Evolutionary conservation across 2,113 vertebrate genomes (phyloP).

Genomic region (Hydrochoerus hydrochaeris): DNA sequence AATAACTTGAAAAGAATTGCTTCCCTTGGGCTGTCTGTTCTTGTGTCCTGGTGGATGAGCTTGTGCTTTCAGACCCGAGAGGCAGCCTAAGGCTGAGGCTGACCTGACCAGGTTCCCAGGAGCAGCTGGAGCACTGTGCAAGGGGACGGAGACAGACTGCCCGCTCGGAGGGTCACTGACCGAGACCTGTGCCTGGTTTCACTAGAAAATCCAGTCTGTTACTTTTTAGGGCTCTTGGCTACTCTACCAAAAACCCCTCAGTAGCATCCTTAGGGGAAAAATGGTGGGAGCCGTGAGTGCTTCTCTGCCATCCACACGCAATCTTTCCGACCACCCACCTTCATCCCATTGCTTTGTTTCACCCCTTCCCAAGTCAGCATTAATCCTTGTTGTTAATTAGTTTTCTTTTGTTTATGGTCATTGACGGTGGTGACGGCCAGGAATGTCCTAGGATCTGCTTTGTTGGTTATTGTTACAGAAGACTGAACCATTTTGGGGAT

Average conservation of each 20-base stretch:
- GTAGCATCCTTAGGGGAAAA: conserved; percentile 88
- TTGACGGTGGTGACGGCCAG: conserved; percentile 97
- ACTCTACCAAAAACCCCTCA: conserved; percentile 93
- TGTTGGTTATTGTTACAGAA: conserved; percentile 96
- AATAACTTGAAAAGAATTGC: conserved; percentile 94
- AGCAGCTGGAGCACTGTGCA: conserved; percentile 92
- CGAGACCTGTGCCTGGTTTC: conserved; percentile 97
- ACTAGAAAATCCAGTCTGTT: conserved; percentile 94
- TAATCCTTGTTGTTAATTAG: conserved; percentile 82
- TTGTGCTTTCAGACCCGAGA: conserved; percentile 88
- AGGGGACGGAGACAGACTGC: conserved; percentile 84
- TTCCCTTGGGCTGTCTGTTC: conserved; percentile 91
- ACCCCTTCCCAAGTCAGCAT: conserved; percentile 89
- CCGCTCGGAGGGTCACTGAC: conserved; percentile 89
- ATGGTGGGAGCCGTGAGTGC: conserved; percentile 90
- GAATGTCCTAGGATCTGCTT: conserved; percentile 94
- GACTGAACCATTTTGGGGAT: conserved; percentile 98
- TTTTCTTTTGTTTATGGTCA: conserved; percentile 86
- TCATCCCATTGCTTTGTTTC: conserved; percentile 87
- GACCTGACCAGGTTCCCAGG: conserved; percentile 85
- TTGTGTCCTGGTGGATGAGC: conserved; percentile 88
- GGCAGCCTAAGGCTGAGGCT: conserved; percentile 88
- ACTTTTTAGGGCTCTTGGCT: conserved; percentile 99
- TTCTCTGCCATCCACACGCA: conserved; percentile 97
- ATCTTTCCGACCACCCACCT: conserved; percentile 99